Evolutionary conservation across 2,888 invertebrate species (phyloP).

Genomic region (Corythucha ciliata): DNA sequence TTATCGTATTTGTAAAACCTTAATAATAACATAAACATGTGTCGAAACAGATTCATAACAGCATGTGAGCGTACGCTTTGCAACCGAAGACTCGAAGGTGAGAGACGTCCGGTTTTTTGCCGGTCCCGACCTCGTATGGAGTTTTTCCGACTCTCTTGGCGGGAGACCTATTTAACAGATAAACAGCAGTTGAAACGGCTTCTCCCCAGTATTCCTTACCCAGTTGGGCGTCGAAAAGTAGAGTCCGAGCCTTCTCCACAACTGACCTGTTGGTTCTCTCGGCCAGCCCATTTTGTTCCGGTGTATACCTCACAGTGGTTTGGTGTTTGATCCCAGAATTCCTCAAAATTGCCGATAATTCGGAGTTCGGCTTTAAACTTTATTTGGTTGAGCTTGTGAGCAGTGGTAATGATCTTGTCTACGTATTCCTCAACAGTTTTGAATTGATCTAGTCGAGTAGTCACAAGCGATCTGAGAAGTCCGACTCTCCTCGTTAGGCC

Average conservation of each 20-base stretch:
- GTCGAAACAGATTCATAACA: too few relatives aligned
- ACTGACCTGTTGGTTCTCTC: slow-evolving; percentile 20
- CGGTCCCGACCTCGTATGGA: slow-evolving; percentile 14
- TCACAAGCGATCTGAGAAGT: neutral
- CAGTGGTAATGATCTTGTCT: neutral
- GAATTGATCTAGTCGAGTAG: neutral
- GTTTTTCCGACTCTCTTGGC: slow-evolving; percentile 9
- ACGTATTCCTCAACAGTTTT: neutral
- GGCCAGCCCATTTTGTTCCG: slow-evolving; percentile 20
- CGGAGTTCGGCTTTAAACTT: too few relatives aligned
- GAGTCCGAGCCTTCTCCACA: slow-evolving; percentile 20
- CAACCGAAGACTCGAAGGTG: slow-evolving; percentile 15
- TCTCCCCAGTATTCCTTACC: slow-evolving; percentile 21
- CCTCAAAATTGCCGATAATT: slow-evolving; percentile 31
- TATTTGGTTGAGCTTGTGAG: slow-evolving; percentile 8
- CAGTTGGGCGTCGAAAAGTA: slow-evolving; percentile 16
- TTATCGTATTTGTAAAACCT: too few relatives aligned
- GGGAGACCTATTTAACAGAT: slow-evolving; percentile 17
- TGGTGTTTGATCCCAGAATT: slow-evolving; percentile 18
- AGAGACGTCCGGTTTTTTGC: slow-evolving; percentile 7
- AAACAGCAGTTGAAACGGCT: slow-evolving; percentile 15
- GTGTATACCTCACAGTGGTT: slow-evolving; percentile 17
- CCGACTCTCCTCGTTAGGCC: slow-evolving; percentile 3
- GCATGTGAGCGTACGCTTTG: too few relatives aligned
- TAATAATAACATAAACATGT: too few relatives aligned